Evolutionary conservation across 2,113 vertebrate genomes (phyloP).

Genomic region (Pheucticus melanocephalus): DNA sequence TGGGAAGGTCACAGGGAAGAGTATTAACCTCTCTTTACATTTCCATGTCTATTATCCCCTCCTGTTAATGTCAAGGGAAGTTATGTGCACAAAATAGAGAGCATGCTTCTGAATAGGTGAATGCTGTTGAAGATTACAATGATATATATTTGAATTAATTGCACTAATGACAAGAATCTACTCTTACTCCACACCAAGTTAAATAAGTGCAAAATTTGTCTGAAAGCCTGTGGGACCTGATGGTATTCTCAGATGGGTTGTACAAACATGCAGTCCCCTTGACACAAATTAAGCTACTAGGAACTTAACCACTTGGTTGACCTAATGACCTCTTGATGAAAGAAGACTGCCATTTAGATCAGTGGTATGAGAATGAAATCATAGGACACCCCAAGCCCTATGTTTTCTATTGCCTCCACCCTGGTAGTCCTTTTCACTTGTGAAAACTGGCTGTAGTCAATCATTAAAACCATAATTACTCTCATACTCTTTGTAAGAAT

Average conservation of each 20-base stretch:
- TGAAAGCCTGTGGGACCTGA: not conserved
- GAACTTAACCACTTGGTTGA: not conserved
- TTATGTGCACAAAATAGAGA: conserved; percentile 37
- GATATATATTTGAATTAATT: conserved; percentile 24
- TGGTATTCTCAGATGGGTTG: not conserved
- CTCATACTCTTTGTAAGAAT: not conserved
- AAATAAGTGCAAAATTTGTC: not conserved
- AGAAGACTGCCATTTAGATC: not conserved
- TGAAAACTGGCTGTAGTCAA: not conserved
- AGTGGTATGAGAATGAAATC: not conserved
- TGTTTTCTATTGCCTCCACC: not conserved
- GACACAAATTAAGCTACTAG: not conserved
- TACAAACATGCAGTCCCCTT: not conserved
- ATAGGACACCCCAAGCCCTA: not conserved
- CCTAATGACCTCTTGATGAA: not conserved
- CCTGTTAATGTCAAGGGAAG: conserved; percentile 56
- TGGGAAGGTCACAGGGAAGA: conserved; percentile 38
- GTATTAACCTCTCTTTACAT: conserved; percentile 65
- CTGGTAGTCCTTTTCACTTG: not conserved
- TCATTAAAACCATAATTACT: not conserved
- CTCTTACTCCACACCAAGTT: not conserved
- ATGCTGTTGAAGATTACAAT: conserved; percentile 5
- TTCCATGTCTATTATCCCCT: conserved; percentile 55
- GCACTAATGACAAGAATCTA: not conserved
- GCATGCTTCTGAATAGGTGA: conserved; percentile 31